A percentile compares a stretch with the other conserved stretches of the same genome.
phyloP scores from a whole-genome alignment of 2,797 vertebrate genomes.

The Tragopan temminckii region DNA sequence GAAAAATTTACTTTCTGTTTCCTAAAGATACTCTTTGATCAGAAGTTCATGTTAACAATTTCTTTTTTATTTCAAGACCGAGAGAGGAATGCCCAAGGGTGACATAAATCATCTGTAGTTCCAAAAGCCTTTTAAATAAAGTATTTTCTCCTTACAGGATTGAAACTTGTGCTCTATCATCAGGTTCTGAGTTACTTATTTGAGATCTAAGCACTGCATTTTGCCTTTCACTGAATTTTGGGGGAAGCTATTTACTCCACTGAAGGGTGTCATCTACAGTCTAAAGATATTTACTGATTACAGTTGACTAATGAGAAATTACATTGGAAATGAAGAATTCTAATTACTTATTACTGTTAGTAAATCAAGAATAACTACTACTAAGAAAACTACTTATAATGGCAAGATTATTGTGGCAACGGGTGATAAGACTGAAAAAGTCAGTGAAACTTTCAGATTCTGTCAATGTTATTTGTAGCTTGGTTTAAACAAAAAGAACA shows the following conservation, averaged over 20 bases:
- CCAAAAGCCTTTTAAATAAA: slow-evolving; percentile 14
- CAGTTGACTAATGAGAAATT: neutral
- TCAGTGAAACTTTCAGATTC: neutral
- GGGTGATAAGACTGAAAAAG: neutral
- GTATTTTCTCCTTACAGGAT: neutral
- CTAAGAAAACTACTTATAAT: neutral
- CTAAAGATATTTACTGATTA: neutral
- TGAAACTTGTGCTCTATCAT: slow-evolving; percentile 42
- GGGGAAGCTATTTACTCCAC: neutral
- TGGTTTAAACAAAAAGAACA: neutral
- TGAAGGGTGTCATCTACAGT: neutral
- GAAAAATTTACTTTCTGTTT: slow-evolving; percentile 33
- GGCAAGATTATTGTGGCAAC: neutral
- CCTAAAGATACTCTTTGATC: slow-evolving; percentile 22
- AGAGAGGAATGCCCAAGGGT: slow-evolving; percentile 9
- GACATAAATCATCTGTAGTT: slow-evolving; percentile 14
- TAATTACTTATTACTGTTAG: neutral
- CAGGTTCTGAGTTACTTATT: neutral
- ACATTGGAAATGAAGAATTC: neutral
- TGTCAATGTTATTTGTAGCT: neutral
- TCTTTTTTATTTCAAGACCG: slow-evolving; percentile 3
- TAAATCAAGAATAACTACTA: neutral
- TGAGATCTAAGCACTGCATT: neutral
- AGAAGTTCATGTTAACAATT: slow-evolving; percentile 53
- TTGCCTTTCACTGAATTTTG: neutral